Percentiles rank a stretch among this genome's conserved stretches.
Conservation (phyloP, 2,888 invertebrate genomes). For the Nasonovia ribisnigri region DNA sequence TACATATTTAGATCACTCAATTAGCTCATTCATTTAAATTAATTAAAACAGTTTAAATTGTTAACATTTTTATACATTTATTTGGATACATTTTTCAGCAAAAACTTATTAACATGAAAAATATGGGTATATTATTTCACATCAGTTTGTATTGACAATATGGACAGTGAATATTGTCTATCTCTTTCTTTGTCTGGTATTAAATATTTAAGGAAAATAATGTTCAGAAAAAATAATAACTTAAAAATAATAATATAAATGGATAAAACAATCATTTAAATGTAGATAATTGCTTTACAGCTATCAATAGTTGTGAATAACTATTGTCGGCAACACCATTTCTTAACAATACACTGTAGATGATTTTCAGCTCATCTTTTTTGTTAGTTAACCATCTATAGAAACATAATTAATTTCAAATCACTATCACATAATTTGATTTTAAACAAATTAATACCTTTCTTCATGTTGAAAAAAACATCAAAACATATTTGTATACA, state of each 20-base stretch:
- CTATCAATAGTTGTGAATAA: not conserved
- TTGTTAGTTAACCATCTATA: not conserved
- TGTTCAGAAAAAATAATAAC: not conserved
- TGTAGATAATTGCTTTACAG: not conserved
- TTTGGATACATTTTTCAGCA: too few relatives aligned
- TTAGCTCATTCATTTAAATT: too few relatives aligned
- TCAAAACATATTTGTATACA: not conserved
- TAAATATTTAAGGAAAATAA: not conserved
- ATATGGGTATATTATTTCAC: not conserved
- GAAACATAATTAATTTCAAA: not conserved
- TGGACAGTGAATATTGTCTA: too few relatives aligned
- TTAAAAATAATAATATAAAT: not conserved
- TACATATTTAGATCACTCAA: too few relatives aligned
- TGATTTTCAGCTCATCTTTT: not conserved
- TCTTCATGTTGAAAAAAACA: not conserved
- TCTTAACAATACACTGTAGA: not conserved
- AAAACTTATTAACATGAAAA: too few relatives aligned
- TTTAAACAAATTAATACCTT: not conserved
- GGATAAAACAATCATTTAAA: not conserved
- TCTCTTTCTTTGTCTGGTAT: not conserved
- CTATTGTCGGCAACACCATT: not conserved
- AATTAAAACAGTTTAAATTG: too few relatives aligned
- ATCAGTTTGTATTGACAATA: not conserved
- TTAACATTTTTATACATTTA: too few relatives aligned
- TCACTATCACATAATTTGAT: not conserved